phyloP scores from a whole-genome alignment of 2,888 invertebrate genomes.

The Sepiola atlantica region DNA sequence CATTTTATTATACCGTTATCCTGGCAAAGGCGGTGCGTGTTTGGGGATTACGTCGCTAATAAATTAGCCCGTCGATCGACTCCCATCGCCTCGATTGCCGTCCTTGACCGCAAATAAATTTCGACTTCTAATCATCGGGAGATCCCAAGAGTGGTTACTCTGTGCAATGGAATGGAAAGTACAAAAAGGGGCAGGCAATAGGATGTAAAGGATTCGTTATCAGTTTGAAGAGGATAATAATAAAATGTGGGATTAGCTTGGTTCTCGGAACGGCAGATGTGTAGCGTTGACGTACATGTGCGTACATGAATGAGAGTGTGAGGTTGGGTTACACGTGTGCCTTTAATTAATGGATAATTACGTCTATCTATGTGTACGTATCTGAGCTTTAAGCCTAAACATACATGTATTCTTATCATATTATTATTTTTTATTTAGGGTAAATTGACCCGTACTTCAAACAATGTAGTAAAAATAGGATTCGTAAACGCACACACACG shows the following conservation, averaged over 20 bases:
- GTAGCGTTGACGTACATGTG: not conserved
- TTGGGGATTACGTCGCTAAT: not conserved
- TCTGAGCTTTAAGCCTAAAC: too few species aligned
- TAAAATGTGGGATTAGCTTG: too few species aligned
- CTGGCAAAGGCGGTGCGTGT: not conserved
- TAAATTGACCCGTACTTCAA: too few species aligned
- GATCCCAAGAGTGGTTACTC: not conserved
- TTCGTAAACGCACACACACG: too few species aligned
- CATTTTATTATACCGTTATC: not conserved
- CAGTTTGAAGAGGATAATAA: not conserved
- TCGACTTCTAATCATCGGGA: not conserved
- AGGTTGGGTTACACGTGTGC: too few species aligned
- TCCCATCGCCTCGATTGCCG: not conserved
- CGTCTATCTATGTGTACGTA: too few species aligned
- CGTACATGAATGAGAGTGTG: too few species aligned
- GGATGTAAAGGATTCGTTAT: not conserved
- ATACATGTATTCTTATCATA: too few species aligned
- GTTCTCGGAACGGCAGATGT: too few species aligned
- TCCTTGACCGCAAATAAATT: not conserved
- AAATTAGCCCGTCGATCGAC: not conserved
- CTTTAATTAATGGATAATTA: too few species aligned
- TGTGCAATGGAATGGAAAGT: not conserved
- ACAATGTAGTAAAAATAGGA: too few species aligned
- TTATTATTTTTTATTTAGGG: too few species aligned
- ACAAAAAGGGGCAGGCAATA: not conserved